These are phyloP conservation scores for Atractosteus spatula DNA, from an alignment of 2,113 vertebrate species.

Conservation along the genomic window DNA sequence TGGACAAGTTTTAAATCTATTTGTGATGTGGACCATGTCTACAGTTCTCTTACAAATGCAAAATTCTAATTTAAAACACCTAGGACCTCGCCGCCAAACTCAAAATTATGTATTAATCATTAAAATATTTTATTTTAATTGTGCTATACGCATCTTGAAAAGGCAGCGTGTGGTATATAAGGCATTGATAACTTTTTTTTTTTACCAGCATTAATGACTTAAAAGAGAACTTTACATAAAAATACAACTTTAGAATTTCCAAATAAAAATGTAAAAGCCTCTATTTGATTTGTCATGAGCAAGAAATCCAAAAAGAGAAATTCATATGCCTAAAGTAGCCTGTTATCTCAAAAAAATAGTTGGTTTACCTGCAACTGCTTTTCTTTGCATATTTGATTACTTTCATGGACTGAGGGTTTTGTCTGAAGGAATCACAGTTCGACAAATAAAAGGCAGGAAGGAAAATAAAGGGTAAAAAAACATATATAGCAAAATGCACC, in stretches of 20 bases:
- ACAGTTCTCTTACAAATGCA: too few species aligned
- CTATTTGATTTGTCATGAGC: conserved; percentile 58
- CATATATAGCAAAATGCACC: conserved; percentile 19
- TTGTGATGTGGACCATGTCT: conserved; percentile 1
- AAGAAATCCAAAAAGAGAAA: conserved; percentile 23
- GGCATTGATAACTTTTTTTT: conserved; percentile 30
- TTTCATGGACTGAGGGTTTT: conserved; percentile 13
- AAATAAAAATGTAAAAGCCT: conserved; percentile 17
- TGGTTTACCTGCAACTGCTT: conserved; percentile 16
- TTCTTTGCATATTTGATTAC: conserved; percentile 24
- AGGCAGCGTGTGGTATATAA: conserved; percentile 49
- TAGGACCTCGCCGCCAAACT: not conserved
- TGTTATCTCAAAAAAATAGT: conserved; percentile 10
- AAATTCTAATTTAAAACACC: not conserved
- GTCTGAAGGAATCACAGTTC: conserved; percentile 18
- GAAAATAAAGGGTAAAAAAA: conserved; percentile 13
- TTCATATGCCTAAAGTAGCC: conserved; percentile 16
- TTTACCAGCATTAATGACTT: conserved; percentile 3
- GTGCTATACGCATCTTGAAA: conserved; percentile 23
- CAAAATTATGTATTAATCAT: not conserved
- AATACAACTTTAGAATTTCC: conserved; percentile 17
- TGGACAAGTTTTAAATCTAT: not conserved
- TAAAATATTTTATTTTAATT: too few species aligned
- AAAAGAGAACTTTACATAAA: conserved; percentile 8
- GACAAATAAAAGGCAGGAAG: conserved; percentile 34